Evolutionary conservation across 1,140 invertebrate genomes (phyloP).

Genomic region (Hestina assimilis): DNA sequence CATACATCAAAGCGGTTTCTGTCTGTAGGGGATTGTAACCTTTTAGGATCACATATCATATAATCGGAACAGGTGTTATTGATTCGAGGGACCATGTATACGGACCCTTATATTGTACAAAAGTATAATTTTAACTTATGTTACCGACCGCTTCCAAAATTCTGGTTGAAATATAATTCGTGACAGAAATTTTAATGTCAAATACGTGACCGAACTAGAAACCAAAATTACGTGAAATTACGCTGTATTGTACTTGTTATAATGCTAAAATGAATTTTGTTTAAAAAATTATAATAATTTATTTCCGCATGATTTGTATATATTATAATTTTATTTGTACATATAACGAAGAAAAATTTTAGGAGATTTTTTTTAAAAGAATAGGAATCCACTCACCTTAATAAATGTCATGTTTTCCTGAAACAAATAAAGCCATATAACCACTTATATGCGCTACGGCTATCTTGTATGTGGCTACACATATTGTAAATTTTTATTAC

Average conservation of each 20-base stretch:
- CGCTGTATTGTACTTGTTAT: neutral
- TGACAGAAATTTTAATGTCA: conserved; percentile 9
- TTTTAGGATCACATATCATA: neutral
- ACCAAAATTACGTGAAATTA: conserved; percentile 10
- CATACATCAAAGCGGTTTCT: conserved; percentile 96
- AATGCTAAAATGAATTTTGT: too few species aligned
- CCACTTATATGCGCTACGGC: conserved; percentile 5
- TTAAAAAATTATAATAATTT: too few species aligned
- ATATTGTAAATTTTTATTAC: conserved; percentile 51
- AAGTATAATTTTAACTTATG: neutral
- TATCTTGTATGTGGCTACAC: conserved; percentile 2
- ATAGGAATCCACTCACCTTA: conserved; percentile 78
- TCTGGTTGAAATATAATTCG: neutral
- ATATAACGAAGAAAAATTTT: too few species aligned
- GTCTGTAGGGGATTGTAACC: conserved; percentile 81
- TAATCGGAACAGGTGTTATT: neutral
- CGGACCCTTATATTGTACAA: too few species aligned
- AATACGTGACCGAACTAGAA: neutral
- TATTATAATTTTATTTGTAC: too few species aligned
- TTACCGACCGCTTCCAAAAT: neutral
- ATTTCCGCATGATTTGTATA: too few species aligned
- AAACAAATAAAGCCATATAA: conserved; percentile 41
- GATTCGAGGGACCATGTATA: too few species aligned
- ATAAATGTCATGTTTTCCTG: conserved; percentile 85
- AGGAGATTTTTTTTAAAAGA: too few species aligned